Conservation (phyloP, 2,797 vertebrate species). For the Mormyrus hasselquistii region DNA sequence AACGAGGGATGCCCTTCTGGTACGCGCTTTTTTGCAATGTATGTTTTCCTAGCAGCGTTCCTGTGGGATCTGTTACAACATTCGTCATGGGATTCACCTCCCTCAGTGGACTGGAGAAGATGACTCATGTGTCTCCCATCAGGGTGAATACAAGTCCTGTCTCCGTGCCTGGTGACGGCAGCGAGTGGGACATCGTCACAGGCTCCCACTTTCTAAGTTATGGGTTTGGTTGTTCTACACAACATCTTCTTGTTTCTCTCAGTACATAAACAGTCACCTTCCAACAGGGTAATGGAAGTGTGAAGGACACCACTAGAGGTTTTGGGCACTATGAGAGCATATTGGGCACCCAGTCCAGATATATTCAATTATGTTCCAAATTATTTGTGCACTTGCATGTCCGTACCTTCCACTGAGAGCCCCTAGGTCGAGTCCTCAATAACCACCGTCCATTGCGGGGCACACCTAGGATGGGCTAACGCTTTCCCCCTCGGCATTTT, state of each 20-base stretch:
- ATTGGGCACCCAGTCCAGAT: neutral
- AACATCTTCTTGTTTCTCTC: slow-evolving; percentile 27
- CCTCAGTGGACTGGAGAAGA: slow-evolving; percentile 14
- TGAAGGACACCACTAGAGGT: neutral
- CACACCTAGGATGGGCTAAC: neutral
- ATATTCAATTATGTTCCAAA: neutral
- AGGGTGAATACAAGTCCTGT: neutral
- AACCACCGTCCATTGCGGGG: neutral
- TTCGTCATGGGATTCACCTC: slow-evolving; percentile 42
- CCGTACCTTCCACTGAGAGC: neutral
- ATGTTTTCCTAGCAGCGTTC: slow-evolving; percentile 38
- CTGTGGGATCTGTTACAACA: slow-evolving; percentile 38
- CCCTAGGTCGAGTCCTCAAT: neutral
- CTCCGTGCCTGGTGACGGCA: neutral
- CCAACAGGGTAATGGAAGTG: neutral
- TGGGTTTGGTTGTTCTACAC: neutral
- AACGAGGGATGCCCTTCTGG: slow-evolving; percentile 34
- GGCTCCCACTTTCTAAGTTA: neutral
- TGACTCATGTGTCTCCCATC: slow-evolving; percentile 19
- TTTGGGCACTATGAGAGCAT: neutral
- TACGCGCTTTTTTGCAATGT: slow-evolving; percentile 29
- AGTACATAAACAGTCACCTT: neutral
- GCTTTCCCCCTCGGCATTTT: neutral
- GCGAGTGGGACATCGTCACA: neutral
- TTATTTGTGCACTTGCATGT: neutral